Evolutionary conservation across 2,113 vertebrate genomes (phyloP).

Genomic region (Baryphthengus martii): DNA sequence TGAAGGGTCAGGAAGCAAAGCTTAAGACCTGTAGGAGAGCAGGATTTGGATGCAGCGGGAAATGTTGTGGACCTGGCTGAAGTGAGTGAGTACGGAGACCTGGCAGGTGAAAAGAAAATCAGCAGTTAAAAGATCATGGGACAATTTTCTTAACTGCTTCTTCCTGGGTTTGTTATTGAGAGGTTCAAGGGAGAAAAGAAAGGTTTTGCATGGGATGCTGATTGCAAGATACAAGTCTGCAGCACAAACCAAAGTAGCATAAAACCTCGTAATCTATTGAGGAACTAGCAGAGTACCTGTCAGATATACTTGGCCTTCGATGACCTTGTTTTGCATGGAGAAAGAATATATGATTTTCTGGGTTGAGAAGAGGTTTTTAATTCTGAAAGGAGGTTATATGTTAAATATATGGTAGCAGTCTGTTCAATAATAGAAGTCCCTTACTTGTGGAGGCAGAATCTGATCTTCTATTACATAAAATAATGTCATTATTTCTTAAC

Average conservation of each 20-base stretch:
- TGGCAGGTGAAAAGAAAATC: background rate
- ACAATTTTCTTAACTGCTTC: background rate
- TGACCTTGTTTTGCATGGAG: constrained; percentile 19
- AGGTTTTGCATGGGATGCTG: background rate
- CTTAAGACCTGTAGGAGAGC: background rate
- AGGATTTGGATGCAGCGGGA: background rate
- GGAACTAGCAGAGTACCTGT: background rate
- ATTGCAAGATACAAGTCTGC: background rate
- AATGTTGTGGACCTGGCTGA: background rate
- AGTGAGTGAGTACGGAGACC: background rate
- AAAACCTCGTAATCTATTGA: background rate
- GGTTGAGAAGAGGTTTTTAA: constrained; percentile 18
- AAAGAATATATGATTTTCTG: constrained; percentile 30
- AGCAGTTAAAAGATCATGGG: background rate
- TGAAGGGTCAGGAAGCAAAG: background rate
- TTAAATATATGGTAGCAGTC: constrained; percentile 37
- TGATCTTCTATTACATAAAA: constrained; percentile 16
- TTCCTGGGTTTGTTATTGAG: background rate
- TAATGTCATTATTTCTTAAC: constrained; percentile 26
- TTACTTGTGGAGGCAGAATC: background rate
- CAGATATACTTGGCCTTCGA: background rate
- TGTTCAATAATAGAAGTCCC: constrained; percentile 13
- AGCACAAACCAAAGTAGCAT: background rate
- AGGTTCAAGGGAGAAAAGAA: background rate
- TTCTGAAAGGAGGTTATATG: constrained; percentile 43